Evolutionary conservation across 1,140 invertebrate species (phyloP), one percentile per base, ranked within the genome.

Genomic region (Pogonomyrmex californicus): DNA sequence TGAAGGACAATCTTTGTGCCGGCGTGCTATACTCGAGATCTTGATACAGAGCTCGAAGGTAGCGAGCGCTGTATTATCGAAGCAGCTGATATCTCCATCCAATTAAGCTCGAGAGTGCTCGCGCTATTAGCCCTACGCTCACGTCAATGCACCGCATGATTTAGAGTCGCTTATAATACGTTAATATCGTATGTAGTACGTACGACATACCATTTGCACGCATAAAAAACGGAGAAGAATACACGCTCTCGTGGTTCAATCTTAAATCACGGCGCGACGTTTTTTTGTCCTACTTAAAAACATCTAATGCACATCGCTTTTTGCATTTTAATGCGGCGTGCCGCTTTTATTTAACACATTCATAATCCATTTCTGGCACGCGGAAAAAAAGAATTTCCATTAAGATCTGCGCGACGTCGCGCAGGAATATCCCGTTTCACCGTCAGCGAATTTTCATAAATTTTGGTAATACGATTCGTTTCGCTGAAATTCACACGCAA

Each of bases 101-200:
- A 83, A 83, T 83, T 83, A 83, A 83, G 41, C 70, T 71, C 51
- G 79, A 75, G 54, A 83, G 68, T 83, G 79, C 79, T 73, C 66
- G 66, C 79, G 66, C 79, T 83, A 83, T 83, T 83, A 83, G 56
- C 68, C 33, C 47, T 36, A 54, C 41, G 68, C 79, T 83, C 79
- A 47, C 68, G 68, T 47, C 68, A 60, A 65, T 54, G 58, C 36
- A 7, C 47, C 38, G 5, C 41, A 58, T 79, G 51, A 78, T 78
- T 76, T 79, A 63, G 47, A 78, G 71, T 51, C 75, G 75, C 58
- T 83, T 60, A 75, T 83, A 73, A 83, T 23, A 75, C 17, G 79
- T 30, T 83, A 75, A 83, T 83, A 75, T 51, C 79, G 30, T 30
- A 38, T n/a, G n/a, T n/a, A n/a, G n/a, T n/a, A n/a, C n/a, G 68